Percentiles rank a stretch among this genome's conserved stretches.
These are phyloP conservation scores for Lochmaea crataegi DNA, from an alignment of 2,888 invertebrate genomes.

Conservation along the genomic window DNA sequence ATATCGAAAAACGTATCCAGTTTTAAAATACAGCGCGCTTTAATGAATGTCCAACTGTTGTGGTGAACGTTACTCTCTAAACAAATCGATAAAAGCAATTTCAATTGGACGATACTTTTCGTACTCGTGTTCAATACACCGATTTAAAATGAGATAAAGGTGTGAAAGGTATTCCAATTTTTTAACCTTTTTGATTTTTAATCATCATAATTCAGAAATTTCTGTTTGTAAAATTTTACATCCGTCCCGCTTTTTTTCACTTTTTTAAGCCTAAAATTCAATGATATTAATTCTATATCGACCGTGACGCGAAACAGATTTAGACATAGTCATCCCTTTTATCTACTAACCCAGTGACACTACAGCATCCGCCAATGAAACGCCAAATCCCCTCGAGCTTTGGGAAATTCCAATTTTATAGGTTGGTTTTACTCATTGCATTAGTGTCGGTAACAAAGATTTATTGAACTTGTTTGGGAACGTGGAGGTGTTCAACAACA, in stretches of 20 bases:
- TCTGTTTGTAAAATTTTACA: too few species aligned
- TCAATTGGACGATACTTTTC: background rate
- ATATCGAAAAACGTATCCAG: background rate
- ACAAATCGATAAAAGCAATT: background rate
- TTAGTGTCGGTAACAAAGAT: conserved; percentile 21
- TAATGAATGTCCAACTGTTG: background rate
- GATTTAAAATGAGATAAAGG: too few species aligned
- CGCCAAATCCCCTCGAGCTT: background rate
- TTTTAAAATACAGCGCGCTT: background rate
- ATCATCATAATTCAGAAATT: too few species aligned
- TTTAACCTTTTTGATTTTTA: too few species aligned
- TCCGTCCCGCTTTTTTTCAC: too few species aligned
- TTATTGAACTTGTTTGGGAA: conserved; percentile 16
- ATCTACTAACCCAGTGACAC: conserved; percentile 13
- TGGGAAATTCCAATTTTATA: conserved; percentile 14
- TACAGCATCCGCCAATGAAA: background rate
- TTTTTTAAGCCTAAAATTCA: background rate
- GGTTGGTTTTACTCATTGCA: conserved; percentile 28
- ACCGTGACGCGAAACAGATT: background rate
- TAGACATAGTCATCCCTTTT: background rate
- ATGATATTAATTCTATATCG: background rate
- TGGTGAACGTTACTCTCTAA: background rate
- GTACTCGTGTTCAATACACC: background rate
- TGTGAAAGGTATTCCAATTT: background rate
- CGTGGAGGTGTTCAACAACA: conserved; percentile 17